These are phyloP conservation scores for Pachymerium ferrugineum DNA, from an alignment of 2,888 invertebrate species.

Conservation along the genomic window DNA sequence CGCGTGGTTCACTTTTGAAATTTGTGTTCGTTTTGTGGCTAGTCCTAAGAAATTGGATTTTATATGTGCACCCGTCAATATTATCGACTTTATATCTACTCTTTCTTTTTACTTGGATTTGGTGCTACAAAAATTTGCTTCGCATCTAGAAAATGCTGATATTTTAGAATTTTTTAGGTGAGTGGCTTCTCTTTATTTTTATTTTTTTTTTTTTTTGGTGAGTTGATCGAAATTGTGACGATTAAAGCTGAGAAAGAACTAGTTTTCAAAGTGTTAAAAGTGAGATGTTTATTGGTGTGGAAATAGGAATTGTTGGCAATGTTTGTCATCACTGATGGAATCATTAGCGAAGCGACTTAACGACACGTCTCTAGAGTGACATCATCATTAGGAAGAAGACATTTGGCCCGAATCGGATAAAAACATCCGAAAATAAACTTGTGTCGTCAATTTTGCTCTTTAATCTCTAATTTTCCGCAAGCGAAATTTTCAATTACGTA, in stretches of 20 bases:
- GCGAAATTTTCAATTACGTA: not conserved
- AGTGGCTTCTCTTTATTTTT: slow-evolving; percentile 48
- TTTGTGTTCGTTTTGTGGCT: slow-evolving; percentile 75
- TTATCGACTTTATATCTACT: slow-evolving; percentile 98
- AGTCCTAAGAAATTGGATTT: slow-evolving; percentile 92
- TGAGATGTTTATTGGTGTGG: not conserved
- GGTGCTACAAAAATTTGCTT: slow-evolving; percentile 79
- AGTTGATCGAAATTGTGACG: no score
- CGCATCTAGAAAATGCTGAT: slow-evolving; percentile 87
- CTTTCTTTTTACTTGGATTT: slow-evolving; percentile 96
- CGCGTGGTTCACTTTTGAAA: slow-evolving; percentile 98
- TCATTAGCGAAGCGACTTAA: not conserved
- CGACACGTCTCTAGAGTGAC: not conserved
- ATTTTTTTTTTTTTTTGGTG: no score
- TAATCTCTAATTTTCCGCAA: no score
- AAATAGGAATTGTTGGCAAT: not conserved
- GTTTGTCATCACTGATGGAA: not conserved
- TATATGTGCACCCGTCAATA: slow-evolving; percentile 89
- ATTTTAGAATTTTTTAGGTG: slow-evolving; percentile 83
- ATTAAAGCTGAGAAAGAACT: no score
- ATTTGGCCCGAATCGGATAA: no score
- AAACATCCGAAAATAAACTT: no score
- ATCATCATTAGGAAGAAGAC: not conserved
- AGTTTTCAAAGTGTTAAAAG: not conserved
- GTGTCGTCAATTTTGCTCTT: no score